Evolutionary conservation across 2,888 invertebrate species (phyloP).

Genomic region (Drepanosiphum platanoidis): DNA sequence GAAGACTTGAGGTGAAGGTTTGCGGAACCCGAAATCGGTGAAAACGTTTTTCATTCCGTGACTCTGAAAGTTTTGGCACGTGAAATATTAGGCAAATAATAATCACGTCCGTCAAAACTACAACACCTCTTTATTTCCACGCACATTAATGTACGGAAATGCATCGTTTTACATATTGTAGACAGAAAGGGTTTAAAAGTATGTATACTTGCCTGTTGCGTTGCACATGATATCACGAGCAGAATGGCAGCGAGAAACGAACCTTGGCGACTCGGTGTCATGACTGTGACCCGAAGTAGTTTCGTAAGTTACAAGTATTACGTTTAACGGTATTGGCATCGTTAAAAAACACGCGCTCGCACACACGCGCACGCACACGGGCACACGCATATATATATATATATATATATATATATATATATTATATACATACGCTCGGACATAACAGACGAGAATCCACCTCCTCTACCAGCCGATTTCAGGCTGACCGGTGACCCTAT

Average conservation of each 20-base stretch:
- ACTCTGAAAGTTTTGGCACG: background rate
- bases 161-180: too few relatives aligned
- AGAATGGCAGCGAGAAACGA: conserved; percentile 35
- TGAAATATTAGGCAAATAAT: background rate
- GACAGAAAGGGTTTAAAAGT: too few relatives aligned
- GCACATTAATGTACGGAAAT: too few relatives aligned
- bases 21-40: conserved; percentile 16
- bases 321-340: conserved; percentile 51
- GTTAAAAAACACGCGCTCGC: background rate
- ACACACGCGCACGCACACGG: background rate
- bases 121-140: too few relatives aligned
- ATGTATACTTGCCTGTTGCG: conserved; percentile 43
- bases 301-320: background rate
- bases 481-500: background rate
- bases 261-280: conserved; percentile 55
- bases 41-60: background rate
- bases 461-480: conserved; percentile 14
- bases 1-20: conserved; percentile 19
- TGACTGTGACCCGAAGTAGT: conserved; percentile 57
- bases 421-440: background rate
- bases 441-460: conserved; percentile 41
- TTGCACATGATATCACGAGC: conserved; percentile 25
- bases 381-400: background rate
- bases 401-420: background rate
- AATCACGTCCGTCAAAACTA: too few relatives aligned